Evolutionary conservation across 1,140 invertebrate species (phyloP).

Genomic region (Eueides isabella): DNA sequence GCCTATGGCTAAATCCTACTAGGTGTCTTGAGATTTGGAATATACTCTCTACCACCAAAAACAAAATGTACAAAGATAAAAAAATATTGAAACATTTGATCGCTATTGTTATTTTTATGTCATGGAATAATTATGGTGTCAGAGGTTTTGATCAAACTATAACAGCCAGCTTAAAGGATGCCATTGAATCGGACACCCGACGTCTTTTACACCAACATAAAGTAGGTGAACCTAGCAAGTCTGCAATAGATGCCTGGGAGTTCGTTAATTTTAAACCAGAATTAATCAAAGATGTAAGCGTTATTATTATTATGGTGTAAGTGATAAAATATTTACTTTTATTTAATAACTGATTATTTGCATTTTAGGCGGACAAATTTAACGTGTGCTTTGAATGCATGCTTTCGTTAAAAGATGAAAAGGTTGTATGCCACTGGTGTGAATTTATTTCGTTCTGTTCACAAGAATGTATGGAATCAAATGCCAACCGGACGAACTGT

Average conservation of each 20-base stretch:
- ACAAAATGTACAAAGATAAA: slow-evolving; percentile 51
- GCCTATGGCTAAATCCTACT: slow-evolving; percentile 57
- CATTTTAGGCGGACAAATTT: slow-evolving; percentile 59
- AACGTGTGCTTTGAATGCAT: slow-evolving; percentile 71
- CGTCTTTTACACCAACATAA: slow-evolving; percentile 49
- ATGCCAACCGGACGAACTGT: slow-evolving; percentile 51
- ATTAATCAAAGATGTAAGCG: slow-evolving; percentile 50
- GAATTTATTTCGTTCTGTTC: slow-evolving; percentile 63
- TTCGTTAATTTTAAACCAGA: slow-evolving; percentile 59
- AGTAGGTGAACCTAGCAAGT: slow-evolving; percentile 25
- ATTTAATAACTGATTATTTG: background rate
- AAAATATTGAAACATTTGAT: slow-evolving; percentile 56
- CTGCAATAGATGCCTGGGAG: slow-evolving; percentile 40
- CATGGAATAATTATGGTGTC: slow-evolving; percentile 40
- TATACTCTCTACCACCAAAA: slow-evolving; percentile 53
- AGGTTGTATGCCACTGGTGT: slow-evolving; percentile 56
- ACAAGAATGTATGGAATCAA: slow-evolving; percentile 57
- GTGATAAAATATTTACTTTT: background rate
- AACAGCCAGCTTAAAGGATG: slow-evolving; percentile 49
- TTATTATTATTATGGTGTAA: background rate
- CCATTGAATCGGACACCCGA: slow-evolving; percentile 49
- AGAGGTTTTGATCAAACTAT: slow-evolving; percentile 25
- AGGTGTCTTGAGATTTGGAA: slow-evolving; percentile 70
- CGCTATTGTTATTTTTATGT: slow-evolving; percentile 55
- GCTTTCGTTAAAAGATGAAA: slow-evolving; percentile 51